Conservation (phyloP, 2,113 vertebrate genomes). For the Microtus pennsylvanicus region DNA sequence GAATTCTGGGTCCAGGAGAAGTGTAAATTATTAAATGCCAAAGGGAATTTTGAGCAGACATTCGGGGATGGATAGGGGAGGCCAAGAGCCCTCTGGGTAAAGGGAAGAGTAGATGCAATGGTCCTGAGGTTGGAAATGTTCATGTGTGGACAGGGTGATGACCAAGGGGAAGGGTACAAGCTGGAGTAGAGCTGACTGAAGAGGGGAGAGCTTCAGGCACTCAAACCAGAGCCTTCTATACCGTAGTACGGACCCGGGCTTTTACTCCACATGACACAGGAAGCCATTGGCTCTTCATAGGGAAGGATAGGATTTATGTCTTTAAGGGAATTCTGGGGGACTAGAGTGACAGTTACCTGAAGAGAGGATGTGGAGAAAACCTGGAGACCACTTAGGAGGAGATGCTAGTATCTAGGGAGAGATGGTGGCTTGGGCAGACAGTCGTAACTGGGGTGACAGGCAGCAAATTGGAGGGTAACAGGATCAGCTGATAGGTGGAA, state of each 20-base stretch:
- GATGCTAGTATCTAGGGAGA: neutral
- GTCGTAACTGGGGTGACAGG: too few species aligned
- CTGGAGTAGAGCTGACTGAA: neutral
- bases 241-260: neutral
- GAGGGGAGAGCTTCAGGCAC: neutral
- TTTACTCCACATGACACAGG: neutral
- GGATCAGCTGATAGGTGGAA: neutral
- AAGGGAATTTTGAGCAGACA: constrained; percentile 24
- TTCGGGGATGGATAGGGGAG: neutral
- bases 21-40: neutral
- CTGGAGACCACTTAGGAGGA: neutral
- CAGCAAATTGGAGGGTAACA: neutral
- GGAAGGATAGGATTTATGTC: neutral
- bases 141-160: neutral
- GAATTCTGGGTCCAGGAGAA: neutral
- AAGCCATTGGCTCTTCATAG: neutral
- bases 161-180: neutral
- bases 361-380: neutral
- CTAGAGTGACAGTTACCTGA: neutral
- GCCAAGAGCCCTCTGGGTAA: neutral
- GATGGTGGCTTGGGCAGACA: neutral
- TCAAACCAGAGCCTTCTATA: neutral
- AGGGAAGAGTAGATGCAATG: neutral
- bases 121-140: neutral
- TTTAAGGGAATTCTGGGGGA: neutral